Percentiles rank a stretch among this genome's conserved stretches.
Conservation (phyloP, 2,113 vertebrate genomes). For the Rhabdornis inornatus region DNA sequence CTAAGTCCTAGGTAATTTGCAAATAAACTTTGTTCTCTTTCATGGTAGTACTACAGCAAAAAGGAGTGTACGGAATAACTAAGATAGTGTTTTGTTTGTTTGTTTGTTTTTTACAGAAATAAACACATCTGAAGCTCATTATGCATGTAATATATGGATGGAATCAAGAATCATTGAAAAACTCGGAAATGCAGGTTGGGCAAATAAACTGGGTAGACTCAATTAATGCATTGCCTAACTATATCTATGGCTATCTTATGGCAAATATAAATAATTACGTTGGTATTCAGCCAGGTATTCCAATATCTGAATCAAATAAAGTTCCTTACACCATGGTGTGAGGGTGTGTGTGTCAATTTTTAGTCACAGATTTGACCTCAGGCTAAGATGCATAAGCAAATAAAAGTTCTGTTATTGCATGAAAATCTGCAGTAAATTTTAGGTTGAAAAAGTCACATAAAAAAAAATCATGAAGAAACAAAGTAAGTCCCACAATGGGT, state of each 20-base stretch:
- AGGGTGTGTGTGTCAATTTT: accelerated
- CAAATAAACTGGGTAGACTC: neutral
- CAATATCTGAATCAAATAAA: neutral
- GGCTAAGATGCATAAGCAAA: neutral
- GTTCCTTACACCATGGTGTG: neutral
- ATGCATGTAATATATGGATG: accelerated
- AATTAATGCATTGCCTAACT: neutral
- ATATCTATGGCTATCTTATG: neutral
- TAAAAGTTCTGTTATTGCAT: neutral
- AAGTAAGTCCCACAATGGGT: neutral
- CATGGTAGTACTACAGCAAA: accelerated
- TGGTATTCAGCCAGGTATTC: neutral
- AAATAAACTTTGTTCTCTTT: neutral
- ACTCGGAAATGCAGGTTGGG: neutral
- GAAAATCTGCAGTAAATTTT: neutral
- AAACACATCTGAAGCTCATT: neutral
- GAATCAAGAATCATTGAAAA: neutral
- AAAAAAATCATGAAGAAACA: neutral
- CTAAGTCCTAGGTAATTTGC: neutral
- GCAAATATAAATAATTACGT: neutral
- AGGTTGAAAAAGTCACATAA: neutral
- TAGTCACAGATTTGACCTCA: neutral
- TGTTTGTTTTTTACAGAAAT: neutral
- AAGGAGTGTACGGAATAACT: neutral
- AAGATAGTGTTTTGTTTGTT: too few relatives aligned